phyloP scores from a whole-genome alignment of 2,797 vertebrate species.

The Gymnopithys bicolor region DNA sequence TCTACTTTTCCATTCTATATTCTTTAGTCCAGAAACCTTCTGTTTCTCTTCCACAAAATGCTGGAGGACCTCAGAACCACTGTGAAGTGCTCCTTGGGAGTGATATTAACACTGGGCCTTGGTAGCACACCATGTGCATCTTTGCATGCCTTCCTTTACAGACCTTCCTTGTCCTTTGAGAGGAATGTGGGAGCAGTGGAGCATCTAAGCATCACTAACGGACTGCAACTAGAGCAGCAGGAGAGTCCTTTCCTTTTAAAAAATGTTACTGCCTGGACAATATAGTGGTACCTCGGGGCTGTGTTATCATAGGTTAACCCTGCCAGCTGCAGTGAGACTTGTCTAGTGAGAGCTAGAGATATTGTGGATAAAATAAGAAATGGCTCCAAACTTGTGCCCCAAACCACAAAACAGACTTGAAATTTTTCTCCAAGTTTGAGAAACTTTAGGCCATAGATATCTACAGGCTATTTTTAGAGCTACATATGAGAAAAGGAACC shows the following conservation, averaged over 20 bases:
- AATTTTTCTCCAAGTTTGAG: neutral
- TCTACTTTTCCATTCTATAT: neutral
- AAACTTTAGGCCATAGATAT: neutral
- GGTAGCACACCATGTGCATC: neutral
- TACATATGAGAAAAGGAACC: neutral
- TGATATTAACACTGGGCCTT: neutral
- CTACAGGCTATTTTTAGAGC: neutral
- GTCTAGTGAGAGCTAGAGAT: neutral
- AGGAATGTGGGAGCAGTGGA: constrained; percentile 11
- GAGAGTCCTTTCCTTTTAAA: constrained; percentile 46
- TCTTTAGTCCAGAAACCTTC: neutral
- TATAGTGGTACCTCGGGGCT: neutral
- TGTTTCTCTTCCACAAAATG: neutral
- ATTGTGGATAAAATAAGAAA: constrained; percentile 26
- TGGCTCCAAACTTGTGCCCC: constrained; percentile 15
- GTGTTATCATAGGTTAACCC: constrained; percentile 15
- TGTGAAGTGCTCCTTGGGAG: neutral
- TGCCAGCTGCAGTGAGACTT: neutral
- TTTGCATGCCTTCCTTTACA: neutral
- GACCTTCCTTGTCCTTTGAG: constrained; percentile 16
- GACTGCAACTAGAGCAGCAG: constrained; percentile 20
- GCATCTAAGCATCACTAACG: constrained; percentile 20
- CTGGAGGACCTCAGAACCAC: neutral
- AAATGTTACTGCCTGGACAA: constrained; percentile 12
- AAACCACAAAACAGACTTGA: constrained; percentile 1